Base-by-base conservation (phyloP, 2,888 invertebrate genomes). In the Steinernema carpocapsae region DNA sequence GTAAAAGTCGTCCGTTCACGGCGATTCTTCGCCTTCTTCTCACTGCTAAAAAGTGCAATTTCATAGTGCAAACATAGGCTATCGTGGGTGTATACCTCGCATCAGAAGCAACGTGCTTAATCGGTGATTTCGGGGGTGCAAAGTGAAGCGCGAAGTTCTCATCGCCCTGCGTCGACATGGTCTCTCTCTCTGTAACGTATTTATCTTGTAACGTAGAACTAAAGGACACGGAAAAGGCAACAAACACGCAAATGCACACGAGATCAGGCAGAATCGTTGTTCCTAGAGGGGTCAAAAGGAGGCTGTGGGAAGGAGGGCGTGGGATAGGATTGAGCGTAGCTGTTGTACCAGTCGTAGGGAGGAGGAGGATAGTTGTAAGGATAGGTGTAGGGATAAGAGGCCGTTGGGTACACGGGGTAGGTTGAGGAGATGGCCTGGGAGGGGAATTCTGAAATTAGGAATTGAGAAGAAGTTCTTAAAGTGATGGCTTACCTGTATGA, bases 1-100 rank as follows among this genome's bases (percentile, higher is more conserved):
- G 79, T 82, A 72, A 80, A 82, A 2, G 82, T 82, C 3, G 81
- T 82, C 32, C 82, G 71, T 56, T 82, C 82, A 0, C 82, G 76
- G 10, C 82, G 79, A 72, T 79, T 81, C 64, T 64, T 64, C 32
- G 64, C 32, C 64, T 64, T 64, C 32, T 32, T 64, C 29, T 64
- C 64, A 32, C 64, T 64, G 32, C 22, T 26, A 26, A 56, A 26
- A 37, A 10, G 3, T 3, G 4, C 10, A 10, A 37, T 37, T 37
- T 37, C 37, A n/a, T n/a, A 37, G 37, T 37, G 37, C 37, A 37
- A 37, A 37, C 37, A 6, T 37, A 10, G 37, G 4, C 48, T 7
- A 48, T 3, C 10, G 29, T 64, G 17, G 4, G 64, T 52, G 52
- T 22, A 64, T 64, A 64, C 64, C 64, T 64, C 32, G 29, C 17